Base-by-base conservation (phyloP, 2,888 invertebrate species). In the Andrena haemorrhoa region DNA sequence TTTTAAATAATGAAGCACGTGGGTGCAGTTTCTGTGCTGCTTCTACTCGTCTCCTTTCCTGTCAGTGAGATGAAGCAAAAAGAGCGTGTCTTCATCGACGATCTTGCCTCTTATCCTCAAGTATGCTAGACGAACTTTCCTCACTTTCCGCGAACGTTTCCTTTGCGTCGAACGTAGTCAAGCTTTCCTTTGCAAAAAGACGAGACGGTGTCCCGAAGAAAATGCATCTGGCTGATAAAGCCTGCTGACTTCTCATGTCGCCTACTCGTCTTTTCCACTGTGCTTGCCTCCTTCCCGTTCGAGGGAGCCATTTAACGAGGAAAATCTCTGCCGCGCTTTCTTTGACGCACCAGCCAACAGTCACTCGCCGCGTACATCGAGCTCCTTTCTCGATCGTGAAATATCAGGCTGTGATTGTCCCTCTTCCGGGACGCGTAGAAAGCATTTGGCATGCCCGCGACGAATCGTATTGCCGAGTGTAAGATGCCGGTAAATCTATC, bases 221-320 rank as follows among this genome's bases (percentile, higher is more conserved):
- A 83, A 79, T 76, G 82, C 85, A 82, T 85, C 79, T 83, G 77
- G 69, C 69, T 71, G 85, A 86, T 86, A 84, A 88, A 88, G 66
- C 79, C 41, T 41, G 16, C 41, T 16, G 53, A 64, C 77, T 82
- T 80, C 78, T 81, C 76, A 23, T 70, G 75, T 75, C 33, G 41
- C 79, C 60, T 33, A 58, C 53, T 68, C 82, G 70, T 53, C 85
- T 84, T 84, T 88, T 85, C 74, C 86, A 83, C 66, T 72, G 5
- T 56, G 20, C 53, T 65, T 61, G 63, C 51, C 61, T 65, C 68
- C 63, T 74, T 82, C 83, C 60, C 41, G 31, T 82, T 82, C 79
- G 73, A 75, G 73, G 77, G 79, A 77, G 70, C 85, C 76, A 84
- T 88, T 87, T 87, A 83, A 81, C 80, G 76, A 82, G 70, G 69